Evolutionary conservation across 2,888 invertebrate species (phyloP).

Genomic region (Drosophila koepferae): DNA sequence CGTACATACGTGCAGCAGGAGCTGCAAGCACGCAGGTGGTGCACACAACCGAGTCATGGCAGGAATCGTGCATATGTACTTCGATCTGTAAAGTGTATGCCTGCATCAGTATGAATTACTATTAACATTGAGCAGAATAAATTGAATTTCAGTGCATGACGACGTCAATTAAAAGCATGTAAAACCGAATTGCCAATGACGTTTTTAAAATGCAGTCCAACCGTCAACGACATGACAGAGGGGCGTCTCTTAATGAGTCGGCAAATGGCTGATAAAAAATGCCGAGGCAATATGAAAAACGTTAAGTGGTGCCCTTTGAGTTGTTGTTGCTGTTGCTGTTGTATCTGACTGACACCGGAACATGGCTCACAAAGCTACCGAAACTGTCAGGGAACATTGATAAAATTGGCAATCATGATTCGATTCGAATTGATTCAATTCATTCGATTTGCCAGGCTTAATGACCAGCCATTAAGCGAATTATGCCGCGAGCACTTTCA

Average conservation of each 20-base stretch:
- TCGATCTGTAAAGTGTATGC: slow-evolving; percentile 19
- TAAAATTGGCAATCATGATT: slow-evolving; percentile 61
- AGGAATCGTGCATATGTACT: slow-evolving; percentile 3
- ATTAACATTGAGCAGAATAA: slow-evolving; percentile 76
- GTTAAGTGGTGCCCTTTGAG: slow-evolving; percentile 29
- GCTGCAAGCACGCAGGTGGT: slow-evolving; percentile 17
- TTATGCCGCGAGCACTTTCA: slow-evolving; percentile 24
- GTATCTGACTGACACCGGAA: slow-evolving; percentile 50
- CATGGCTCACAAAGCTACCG: slow-evolving; percentile 61
- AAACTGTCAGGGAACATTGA: slow-evolving; percentile 74
- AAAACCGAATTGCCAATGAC: slow-evolving; percentile 83
- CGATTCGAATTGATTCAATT: slow-evolving; percentile 18
- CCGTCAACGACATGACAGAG: slow-evolving; percentile 40
- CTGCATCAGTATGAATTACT: slow-evolving; percentile 72
- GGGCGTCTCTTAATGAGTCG: slow-evolving; percentile 77
- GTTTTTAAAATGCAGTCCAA: slow-evolving; percentile 71
- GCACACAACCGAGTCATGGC: slow-evolving; percentile 41
- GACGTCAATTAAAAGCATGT: slow-evolving; percentile 83
- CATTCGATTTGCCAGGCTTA: slow-evolving; percentile 56
- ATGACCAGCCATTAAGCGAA: slow-evolving; percentile 61
- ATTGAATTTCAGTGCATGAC: slow-evolving; percentile 83
- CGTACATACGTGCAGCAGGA: slow-evolving; percentile 6
- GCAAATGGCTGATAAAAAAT: slow-evolving; percentile 82
- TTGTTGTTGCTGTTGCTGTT: slow-evolving; percentile 15
- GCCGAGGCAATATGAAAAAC: slow-evolving; percentile 69